A percentile compares a stretch with the other conserved stretches of the same genome.
phyloP scores from a whole-genome alignment of 2,797 vertebrate species.

The Sebastiscus albofasciatus region DNA sequence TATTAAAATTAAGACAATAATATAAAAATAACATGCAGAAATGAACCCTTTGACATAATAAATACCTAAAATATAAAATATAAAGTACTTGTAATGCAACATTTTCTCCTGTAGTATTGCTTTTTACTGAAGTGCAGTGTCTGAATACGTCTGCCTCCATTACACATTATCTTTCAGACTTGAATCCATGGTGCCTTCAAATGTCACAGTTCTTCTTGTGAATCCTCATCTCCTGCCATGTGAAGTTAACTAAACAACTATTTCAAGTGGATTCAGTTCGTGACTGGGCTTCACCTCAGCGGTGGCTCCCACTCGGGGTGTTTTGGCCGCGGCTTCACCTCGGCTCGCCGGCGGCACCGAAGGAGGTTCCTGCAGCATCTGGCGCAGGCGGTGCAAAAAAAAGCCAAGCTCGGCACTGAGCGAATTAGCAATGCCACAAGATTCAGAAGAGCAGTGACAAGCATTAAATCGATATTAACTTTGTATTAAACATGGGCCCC shows the following conservation, averaged over 20 bases:
- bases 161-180: background rate
- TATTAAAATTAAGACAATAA: background rate
- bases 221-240: slow-evolving; percentile 57
- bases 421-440: slow-evolving; percentile 80
- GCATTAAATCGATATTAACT: slow-evolving; percentile 91
- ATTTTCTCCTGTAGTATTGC: no score
- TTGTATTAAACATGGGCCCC: slow-evolving; percentile 86
- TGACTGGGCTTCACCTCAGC: slow-evolving; percentile 53
- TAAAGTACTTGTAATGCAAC: background rate
- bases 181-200: background rate
- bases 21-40: background rate
- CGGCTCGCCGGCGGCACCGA: slow-evolving; percentile 37
- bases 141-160: background rate
- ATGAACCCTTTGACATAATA: background rate
- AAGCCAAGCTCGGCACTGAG: slow-evolving; percentile 63
- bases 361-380: slow-evolving; percentile 73
- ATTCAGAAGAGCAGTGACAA: slow-evolving; percentile 83
- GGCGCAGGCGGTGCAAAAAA: slow-evolving; percentile 55
- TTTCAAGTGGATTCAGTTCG: slow-evolving; percentile 53
- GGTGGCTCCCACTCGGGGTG: slow-evolving; percentile 63
- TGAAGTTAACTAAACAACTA: slow-evolving; percentile 72
- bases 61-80: background rate
- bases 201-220: slow-evolving; percentile 13
- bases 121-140: background rate
- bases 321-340: slow-evolving; percentile 78